Evolutionary conservation across 2,888 invertebrate genomes (phyloP).

Genomic region (Leptinotarsa haldemani): DNA sequence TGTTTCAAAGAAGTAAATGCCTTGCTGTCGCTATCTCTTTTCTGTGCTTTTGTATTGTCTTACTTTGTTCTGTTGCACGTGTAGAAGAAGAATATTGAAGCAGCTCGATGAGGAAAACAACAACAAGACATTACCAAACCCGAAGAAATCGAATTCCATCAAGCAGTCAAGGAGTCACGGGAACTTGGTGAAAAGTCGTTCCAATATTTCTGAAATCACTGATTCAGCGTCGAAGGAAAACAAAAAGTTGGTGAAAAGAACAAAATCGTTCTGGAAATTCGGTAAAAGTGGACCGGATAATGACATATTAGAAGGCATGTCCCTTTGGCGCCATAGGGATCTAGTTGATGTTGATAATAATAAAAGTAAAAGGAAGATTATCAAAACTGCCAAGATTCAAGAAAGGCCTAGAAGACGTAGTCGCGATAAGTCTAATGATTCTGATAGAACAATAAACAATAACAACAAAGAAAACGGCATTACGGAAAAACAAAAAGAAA

Average conservation of each 20-base stretch:
- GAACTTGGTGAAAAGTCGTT: constrained; percentile 58
- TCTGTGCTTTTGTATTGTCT: constrained; percentile 39
- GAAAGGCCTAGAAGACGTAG: constrained; percentile 62
- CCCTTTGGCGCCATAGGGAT: constrained; percentile 87
- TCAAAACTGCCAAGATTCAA: constrained; percentile 41
- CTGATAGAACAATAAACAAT: constrained; percentile 63
- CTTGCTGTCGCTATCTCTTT: constrained; percentile 25
- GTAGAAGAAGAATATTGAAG: constrained; percentile 40
- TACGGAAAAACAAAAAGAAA: constrained; percentile 63
- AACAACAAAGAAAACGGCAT: constrained; percentile 63
- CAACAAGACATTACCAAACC: constrained; percentile 52
- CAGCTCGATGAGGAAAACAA: constrained; percentile 58
- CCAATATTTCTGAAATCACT: constrained; percentile 70
- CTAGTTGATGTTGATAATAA: constrained; percentile 77
- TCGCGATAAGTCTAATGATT: constrained; percentile 63
- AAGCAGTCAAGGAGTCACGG: constrained; percentile 62
- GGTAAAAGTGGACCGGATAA: constrained; percentile 76
- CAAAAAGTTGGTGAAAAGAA: constrained; percentile 80
- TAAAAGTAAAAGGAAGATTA: constrained; percentile 66
- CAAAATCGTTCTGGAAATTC: constrained; percentile 89
- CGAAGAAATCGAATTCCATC: constrained; percentile 45
- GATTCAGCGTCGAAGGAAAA: constrained; percentile 71
- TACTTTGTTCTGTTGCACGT: constrained; percentile 30
- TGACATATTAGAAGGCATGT: constrained; percentile 88
- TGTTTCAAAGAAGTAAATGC: constrained; percentile 24